Base-by-base conservation (phyloP, 2,888 invertebrate genomes). In the Leucophora obtusa region DNA sequence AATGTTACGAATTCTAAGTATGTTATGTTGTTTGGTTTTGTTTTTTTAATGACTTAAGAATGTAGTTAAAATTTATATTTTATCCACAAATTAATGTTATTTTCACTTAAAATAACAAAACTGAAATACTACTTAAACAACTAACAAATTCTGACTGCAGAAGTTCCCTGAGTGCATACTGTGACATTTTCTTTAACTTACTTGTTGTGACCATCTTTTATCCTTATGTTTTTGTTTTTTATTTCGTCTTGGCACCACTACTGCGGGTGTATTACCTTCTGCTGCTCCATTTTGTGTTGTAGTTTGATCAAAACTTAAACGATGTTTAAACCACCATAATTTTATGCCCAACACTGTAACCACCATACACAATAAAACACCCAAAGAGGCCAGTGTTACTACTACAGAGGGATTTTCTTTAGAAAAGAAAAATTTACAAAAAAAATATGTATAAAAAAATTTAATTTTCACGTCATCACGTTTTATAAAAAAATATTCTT, bases 321-420 rank as follows among this genome's bases (percentile, higher is more conserved):
- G 89, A 28, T 91, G 91, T 59, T 91, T 90, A 85, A 92, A 92
- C 88, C 91, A 91, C 86, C 90, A 91, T 15, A 92, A 85, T 83
- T 91, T 91, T 18, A 91, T 90, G 59, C 91, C 91, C 71, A 91
- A 74, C 75, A 91, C 81, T 0, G 86, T 83, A 5, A 87, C 83
- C 6, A 90, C 83, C 68, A 90, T 84, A 58, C 88, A 86, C 21
- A 87, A 24, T 69, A 89, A 53, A 4, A 82, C 53, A n/a, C 82
- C 82, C 50, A 82, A 43, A n/a, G 82, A 69, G 60, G 79, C 80
- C 53, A 83, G 17, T 28, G 71, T 50, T 28, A 66, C 69, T 53
- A 72, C 59, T 10, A 71, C 18, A 6, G 38, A 35, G 33, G 65
- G 50, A 73, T 70, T 63, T 69, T 69, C 77, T 81, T 75, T 17